These are phyloP conservation scores for Spodoptera picta DNA, from an alignment of 2,888 invertebrate genomes.

Conservation along the genomic window DNA sequence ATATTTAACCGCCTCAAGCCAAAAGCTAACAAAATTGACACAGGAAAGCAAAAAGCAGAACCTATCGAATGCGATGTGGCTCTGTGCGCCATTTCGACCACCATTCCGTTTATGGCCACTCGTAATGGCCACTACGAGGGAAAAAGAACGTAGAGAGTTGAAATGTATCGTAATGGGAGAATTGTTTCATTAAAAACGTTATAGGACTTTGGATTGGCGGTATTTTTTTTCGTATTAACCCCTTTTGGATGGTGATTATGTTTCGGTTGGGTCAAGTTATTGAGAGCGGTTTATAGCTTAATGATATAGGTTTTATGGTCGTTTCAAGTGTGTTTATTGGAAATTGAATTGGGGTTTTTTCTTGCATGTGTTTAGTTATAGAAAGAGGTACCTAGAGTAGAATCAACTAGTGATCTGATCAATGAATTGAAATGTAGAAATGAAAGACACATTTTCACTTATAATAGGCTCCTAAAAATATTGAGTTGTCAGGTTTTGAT, in stretches of 20 bases:
- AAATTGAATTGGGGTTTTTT: conserved; percentile 3
- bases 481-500: too few relatives aligned
- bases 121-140: conserved; percentile 73
- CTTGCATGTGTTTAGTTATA: conserved; percentile 3
- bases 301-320: conserved; percentile 4
- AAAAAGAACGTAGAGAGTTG: conserved; percentile 65
- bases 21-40: conserved; percentile 17
- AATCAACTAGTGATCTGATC: too few relatives aligned
- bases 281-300: conserved; percentile 20
- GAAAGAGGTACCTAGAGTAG: too few relatives aligned
- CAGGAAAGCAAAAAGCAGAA: conserved; percentile 39
- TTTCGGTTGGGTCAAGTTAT: conserved; percentile 30
- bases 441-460: too few relatives aligned
- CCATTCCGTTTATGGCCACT: conserved; percentile 76
- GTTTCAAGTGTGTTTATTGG: too few relatives aligned
- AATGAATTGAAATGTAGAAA: too few relatives aligned
- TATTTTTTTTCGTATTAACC: conserved; percentile 39
- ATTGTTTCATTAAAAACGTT: conserved; percentile 75
- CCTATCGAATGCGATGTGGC: conserved; percentile 74
- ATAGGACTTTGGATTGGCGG: conserved; percentile 48
- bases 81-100: conserved; percentile 67
- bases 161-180: conserved; percentile 67
- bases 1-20: too few relatives aligned
- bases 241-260: conserved; percentile 34
- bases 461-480: too few relatives aligned